These are phyloP conservation scores for Lycaon pictus DNA, from an alignment of 2,113 vertebrate species.

Conservation along the genomic window DNA sequence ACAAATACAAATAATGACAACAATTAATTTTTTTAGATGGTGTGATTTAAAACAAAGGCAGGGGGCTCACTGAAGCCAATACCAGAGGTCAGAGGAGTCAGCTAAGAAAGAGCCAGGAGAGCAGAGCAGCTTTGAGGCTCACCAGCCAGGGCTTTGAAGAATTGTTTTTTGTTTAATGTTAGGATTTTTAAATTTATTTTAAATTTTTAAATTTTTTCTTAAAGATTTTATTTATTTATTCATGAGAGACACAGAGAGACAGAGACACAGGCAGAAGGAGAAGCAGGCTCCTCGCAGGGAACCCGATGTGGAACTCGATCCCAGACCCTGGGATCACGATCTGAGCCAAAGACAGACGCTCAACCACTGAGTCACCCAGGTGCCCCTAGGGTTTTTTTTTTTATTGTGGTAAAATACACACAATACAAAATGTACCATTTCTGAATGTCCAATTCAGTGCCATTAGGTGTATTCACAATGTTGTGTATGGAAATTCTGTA, in stretches of 20 bases:
- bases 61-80: background rate
- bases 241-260: too few species aligned
- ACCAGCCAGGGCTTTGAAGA: background rate
- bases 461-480: background rate
- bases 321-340: too few species aligned
- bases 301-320: too few species aligned
- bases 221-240: background rate
- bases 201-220: background rate
- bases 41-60: background rate
- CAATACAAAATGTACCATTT: background rate
- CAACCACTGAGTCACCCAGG: too few species aligned
- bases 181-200: background rate
- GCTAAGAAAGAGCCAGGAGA: background rate
- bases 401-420: background rate
- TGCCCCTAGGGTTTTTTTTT: background rate
- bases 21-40: background rate
- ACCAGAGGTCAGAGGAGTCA: background rate
- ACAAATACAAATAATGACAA: background rate
- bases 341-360: too few species aligned
- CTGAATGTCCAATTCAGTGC: background rate
- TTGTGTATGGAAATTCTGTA: background rate
- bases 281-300: too few species aligned
- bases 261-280: too few species aligned
- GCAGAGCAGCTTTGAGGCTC: background rate
- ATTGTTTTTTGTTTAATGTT: background rate